phyloP scores from a whole-genome alignment of 2,888 invertebrate species.

The Ecdyonurus torrentis region DNA sequence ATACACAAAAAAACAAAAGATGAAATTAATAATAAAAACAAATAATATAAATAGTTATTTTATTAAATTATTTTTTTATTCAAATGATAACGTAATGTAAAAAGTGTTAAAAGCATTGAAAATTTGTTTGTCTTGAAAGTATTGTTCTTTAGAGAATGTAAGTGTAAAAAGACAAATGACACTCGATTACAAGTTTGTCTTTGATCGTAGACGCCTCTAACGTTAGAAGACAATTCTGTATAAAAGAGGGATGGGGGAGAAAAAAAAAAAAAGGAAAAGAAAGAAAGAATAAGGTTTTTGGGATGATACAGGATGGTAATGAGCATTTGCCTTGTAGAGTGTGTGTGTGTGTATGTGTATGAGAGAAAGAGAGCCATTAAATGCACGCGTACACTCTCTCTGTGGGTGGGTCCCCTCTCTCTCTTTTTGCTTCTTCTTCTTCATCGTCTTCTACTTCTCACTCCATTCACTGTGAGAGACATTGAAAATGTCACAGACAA shows the following conservation, averaged over 20 bases:
- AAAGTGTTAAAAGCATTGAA: too few species aligned
- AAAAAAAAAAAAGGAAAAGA: not conserved
- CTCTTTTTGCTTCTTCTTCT: not conserved
- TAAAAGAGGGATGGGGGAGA: too few species aligned
- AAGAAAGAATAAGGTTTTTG: not conserved
- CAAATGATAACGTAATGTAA: too few species aligned
- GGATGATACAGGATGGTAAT: not conserved
- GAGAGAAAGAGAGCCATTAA: not conserved
- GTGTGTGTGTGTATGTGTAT: too few species aligned
- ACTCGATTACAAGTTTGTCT: not conserved
- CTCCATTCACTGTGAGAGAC: not conserved
- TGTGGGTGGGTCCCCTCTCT: too few species aligned
- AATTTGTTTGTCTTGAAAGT: not conserved
- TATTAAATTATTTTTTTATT: too few species aligned
- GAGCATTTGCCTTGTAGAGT: too few species aligned
- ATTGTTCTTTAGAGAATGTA: not conserved
- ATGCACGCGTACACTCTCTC: not conserved
- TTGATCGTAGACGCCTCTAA: not conserved
- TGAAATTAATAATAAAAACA: too few species aligned
- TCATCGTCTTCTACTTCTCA: not conserved
- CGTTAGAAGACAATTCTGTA: not conserved
- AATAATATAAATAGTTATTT: too few species aligned
- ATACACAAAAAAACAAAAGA: too few species aligned
- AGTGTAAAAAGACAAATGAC: not conserved
- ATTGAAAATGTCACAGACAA: not conserved